phyloP scores from a whole-genome alignment of 2,797 vertebrate species.

The Sebastes vulpes region DNA sequence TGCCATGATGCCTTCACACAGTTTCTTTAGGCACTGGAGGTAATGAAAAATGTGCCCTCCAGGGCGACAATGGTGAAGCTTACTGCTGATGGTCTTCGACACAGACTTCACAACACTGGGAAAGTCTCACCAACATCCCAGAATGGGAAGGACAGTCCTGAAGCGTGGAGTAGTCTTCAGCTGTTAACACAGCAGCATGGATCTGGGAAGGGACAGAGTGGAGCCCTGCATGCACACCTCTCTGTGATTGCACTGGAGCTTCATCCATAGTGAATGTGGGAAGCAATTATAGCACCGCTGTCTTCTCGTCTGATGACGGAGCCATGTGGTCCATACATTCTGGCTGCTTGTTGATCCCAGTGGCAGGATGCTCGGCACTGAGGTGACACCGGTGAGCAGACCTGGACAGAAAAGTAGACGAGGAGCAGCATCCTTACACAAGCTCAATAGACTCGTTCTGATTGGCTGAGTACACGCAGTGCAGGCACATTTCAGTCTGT shows the following conservation, averaged over 20 bases:
- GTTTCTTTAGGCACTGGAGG: neutral
- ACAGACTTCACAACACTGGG: neutral
- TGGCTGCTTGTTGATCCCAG: neutral
- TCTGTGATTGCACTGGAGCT: neutral
- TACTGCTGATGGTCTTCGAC: neutral
- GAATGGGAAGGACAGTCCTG: neutral
- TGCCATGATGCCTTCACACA: neutral
- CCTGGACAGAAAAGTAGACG: neutral
- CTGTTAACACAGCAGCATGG: neutral
- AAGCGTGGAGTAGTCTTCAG: neutral
- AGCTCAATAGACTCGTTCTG: neutral
- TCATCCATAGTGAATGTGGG: neutral
- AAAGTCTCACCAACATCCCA: neutral
- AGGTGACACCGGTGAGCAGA: conserved; percentile 5
- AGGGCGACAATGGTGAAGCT: neutral
- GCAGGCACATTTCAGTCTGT: neutral
- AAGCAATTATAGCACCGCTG: neutral
- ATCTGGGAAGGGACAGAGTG: neutral
- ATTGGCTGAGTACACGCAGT: neutral
- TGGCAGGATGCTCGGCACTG: neutral
- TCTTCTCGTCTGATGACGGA: conserved; percentile 6
- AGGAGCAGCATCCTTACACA: neutral
- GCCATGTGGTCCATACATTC: neutral
- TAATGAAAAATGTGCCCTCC: conserved; percentile 4
- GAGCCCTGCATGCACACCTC: neutral